Base-by-base conservation (phyloP, 2,888 invertebrate genomes). In the Cephonodes hylas region DNA sequence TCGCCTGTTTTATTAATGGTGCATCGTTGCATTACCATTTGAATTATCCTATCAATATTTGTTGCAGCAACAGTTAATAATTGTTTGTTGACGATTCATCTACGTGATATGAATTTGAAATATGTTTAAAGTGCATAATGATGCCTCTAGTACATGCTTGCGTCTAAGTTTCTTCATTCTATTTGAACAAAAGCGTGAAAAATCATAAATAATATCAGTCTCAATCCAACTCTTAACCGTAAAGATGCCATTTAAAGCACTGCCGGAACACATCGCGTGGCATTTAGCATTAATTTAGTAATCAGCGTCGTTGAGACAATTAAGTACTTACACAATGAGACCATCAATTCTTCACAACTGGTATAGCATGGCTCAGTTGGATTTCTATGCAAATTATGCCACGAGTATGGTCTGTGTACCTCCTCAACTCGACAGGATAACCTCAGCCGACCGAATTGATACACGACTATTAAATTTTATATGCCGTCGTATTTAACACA, bases 231-330 rank as follows among this genome's bases (percentile, higher is more conserved):
- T 5, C n/a, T n/a, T n/a, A n/a, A 3, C 38, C 38, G n/a, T 38
- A n/a, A 38, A 38, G 10, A 38, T 38, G 13, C 13, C 22, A 53
- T 31, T 53, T 53, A 27, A 31, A 27, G 31, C 31, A 31, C 10
- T 53, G 53, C 18, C 53, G 53, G 48, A 53, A 53, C 18, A 53
- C 18, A 27, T 27, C 15, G 27, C 25, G 25, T 27, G 48, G 8
- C 27, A 15, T 48, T n/a, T 27, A 53, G 13, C 10, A 27, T 31
- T 53, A 31, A 53, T 53, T 53, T 31, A 53, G 10, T 53, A 31
- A 53, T 53, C 53, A 53, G 53, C 53, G 27, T 53, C 53, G 53
- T 53, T 31, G 53, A 53, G 53, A 7, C 53, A 53, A 53, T 53
- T 31, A 53, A 53, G 27, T 53, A 53, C 53, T 53, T 53, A 18